Conservation (phyloP, 2,888 invertebrate species). For the Hirtodrosophila cameraria region DNA sequence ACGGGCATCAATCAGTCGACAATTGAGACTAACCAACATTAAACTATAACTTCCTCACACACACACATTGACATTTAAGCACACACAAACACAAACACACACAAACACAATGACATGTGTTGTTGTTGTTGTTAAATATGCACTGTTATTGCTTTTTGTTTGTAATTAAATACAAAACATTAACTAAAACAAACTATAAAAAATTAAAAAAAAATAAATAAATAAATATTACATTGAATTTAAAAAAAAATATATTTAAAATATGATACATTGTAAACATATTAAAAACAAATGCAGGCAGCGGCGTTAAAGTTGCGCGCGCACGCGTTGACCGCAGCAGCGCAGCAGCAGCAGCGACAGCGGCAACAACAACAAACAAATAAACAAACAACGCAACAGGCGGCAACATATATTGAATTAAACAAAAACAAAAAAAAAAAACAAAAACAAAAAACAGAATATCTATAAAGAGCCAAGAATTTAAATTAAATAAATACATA, state of each 20-base stretch:
- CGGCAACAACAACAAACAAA: constrained; percentile 15
- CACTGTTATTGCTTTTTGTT: constrained; percentile 19
- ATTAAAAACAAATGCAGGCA: constrained; percentile 24
- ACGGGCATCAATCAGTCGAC: constrained; percentile 71
- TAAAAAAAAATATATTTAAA: constrained; percentile 2
- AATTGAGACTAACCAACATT: constrained; percentile 76
- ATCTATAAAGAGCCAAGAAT: constrained; percentile 20
- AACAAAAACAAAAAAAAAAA: constrained; percentile 19
- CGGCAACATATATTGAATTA: constrained; percentile 39
- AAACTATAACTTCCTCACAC: constrained; percentile 77
- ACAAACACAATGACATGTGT: constrained; percentile 21
- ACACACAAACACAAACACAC: neutral
- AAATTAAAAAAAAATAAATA: constrained; percentile 10
- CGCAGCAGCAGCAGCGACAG: constrained; percentile 8
- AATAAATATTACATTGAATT: too few species aligned
- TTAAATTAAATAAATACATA: constrained; percentile 35
- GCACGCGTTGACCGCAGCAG: constrained; percentile 25
- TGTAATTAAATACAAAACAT: constrained; percentile 16
- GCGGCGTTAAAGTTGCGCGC: constrained; percentile 48
- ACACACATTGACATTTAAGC: constrained; percentile 17
- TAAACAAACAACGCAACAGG: constrained; percentile 24
- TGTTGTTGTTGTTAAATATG: constrained; percentile 24
- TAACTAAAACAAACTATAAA: constrained; percentile 7
- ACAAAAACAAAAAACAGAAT: neutral
- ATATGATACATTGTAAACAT: constrained; percentile 9